Evolutionary conservation across 2,797 vertebrate genomes (phyloP), one percentile per base, ranked within the genome.

Genomic region (Kryptopterus vitreolus): DNA sequence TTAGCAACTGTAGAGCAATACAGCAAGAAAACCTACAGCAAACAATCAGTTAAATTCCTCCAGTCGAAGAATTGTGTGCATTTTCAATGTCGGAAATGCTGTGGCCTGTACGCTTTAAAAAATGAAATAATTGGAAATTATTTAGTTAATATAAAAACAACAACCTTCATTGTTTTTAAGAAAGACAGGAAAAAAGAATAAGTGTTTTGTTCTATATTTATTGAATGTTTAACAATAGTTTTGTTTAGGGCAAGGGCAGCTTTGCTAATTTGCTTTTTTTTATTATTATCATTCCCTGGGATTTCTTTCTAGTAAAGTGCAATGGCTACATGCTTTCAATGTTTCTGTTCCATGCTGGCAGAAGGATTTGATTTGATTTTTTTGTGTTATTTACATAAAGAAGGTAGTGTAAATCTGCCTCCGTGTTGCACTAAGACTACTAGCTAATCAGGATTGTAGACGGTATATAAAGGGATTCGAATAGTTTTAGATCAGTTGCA

Each of bases 401-500:
- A 43, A 8, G 82, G 85, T 84, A 85, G 80, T 85, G 7, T 77
- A 57, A n/a, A 18, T 38, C 77, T 87, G 81, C 85, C 78, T 69
- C 38, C 0, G 48, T 84, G 83, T 85, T 87, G 84, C 85, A 87
- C 85, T 87, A 87, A 82, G 50, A 80, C 78, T 16, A 78, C 77
- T 80, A 83, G 79, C 58, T 82, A 72, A 85, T 82, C 83, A 69
- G 80, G 75, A 83, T 63, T 83, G 75, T 73, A 83, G 72, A 77
- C 66, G 7, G 61, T 66, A 13, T 62, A 82, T n/a, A n/a, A n/a
- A n/a, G 24, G 43, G 69, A 83, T 61, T 33, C 26, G 33, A 62
- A 59, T n/a, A 57, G 65, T 85, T 85, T 85, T 75, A 81, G 73
- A 76, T 81, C 71, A 52, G 76, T 73, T 85, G 81, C 73, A 62